A percentile compares a stretch with the other conserved stretches of the same genome.
phyloP scores from a whole-genome alignment of 2,888 invertebrate species.

The Chalcosyrphus nemorum region DNA sequence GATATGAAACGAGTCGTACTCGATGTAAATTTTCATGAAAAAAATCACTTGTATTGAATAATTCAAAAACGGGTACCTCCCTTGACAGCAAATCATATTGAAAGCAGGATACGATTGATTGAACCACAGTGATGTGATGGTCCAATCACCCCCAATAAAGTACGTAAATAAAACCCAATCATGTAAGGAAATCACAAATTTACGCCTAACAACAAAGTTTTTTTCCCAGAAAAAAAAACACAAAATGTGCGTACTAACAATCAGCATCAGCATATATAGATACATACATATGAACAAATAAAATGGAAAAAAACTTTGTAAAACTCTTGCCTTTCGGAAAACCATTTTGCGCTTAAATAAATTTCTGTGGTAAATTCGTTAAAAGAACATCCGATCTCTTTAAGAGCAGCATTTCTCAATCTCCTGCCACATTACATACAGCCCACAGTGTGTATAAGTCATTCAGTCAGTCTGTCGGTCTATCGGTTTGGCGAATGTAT shows the following conservation, averaged over 20 bases:
- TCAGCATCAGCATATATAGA: neutral
- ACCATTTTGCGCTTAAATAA: neutral
- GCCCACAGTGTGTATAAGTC: neutral
- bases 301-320: neutral
- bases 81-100: no score
- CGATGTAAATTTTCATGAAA: no score
- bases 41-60: no score
- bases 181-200: neutral
- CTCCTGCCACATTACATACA: neutral
- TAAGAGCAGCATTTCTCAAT: slow-evolving; percentile 1
- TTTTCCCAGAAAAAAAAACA: neutral
- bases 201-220: neutral
- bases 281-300: neutral
- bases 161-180: neutral
- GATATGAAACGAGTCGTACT: no score
- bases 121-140: no score
- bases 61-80: no score
- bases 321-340: neutral
- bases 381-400: neutral
- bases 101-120: no score
- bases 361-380: neutral
- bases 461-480: neutral
- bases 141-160: no score
- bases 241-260: neutral
- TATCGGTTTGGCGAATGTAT: neutral